phyloP scores from a whole-genome alignment of 2,113 vertebrate genomes.

The Cheirogaleus medius region DNA sequence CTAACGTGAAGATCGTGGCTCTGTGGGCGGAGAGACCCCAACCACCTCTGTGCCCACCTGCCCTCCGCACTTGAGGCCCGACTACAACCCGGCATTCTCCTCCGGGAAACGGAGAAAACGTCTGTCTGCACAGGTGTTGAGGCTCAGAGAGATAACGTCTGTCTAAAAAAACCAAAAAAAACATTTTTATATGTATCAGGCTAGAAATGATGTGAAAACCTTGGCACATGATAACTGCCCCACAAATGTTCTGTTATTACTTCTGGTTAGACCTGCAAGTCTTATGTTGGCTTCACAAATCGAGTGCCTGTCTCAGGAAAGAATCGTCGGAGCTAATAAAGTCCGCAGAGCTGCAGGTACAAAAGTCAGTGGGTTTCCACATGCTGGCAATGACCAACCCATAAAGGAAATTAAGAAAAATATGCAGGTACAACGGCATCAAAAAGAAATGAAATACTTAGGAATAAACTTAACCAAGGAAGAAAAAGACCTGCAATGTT shows the following conservation, averaged over 20 bases:
- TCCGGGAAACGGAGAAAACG: too few species aligned
- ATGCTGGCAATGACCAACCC: not conserved
- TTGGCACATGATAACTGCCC: not conserved
- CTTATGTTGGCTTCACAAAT: not conserved
- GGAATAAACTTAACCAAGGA: not conserved
- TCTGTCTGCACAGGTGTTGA: not conserved
- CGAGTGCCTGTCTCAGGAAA: not conserved
- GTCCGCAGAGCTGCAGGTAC: not conserved
- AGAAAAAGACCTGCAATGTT: rapidly evolving
- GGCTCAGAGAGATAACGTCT: not conserved
- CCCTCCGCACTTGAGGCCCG: too few species aligned
- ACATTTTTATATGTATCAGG: not conserved
- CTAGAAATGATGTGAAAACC: not conserved
- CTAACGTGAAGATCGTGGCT: not conserved
- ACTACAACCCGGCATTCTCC: rapidly evolving
- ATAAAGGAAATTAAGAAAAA: not conserved
- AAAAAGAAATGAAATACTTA: not conserved
- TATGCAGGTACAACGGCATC: too few species aligned
- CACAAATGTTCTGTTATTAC: rapidly evolving
- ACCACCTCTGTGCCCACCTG: rapidly evolving
- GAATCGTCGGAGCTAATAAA: not conserved
- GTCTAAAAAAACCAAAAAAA: not conserved
- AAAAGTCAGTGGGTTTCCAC: not conserved
- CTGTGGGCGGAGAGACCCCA: rapidly evolving
- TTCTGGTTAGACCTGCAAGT: not conserved